Percentiles rank a stretch among this genome's conserved stretches.
Conservation (phyloP, 1,140 invertebrate species). For the Pectinophora gossypiella region DNA sequence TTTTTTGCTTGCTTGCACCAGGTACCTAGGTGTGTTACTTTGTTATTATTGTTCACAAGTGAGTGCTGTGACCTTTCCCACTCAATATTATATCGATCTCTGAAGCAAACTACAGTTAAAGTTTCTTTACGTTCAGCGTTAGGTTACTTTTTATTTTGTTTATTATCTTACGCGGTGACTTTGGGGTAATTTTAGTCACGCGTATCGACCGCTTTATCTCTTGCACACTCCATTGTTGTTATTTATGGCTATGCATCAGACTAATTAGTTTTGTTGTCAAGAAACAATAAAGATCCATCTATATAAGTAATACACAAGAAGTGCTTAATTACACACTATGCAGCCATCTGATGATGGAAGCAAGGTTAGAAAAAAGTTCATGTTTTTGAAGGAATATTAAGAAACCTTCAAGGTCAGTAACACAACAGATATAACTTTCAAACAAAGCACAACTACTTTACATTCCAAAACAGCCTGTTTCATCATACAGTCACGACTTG, state of each 20-base stretch:
- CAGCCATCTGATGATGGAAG: neutral
- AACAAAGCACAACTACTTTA: slow-evolving; percentile 2
- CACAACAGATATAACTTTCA: neutral
- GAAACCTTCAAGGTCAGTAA: neutral
- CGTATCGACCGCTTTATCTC: no score
- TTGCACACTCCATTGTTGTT: no score
- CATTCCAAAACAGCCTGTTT: slow-evolving; percentile 20
- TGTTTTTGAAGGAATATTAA: neutral
- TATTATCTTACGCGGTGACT: no score
- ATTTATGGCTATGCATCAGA: neutral
- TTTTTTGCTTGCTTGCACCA: no score
- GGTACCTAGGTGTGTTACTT: no score
- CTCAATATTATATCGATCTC: neutral
- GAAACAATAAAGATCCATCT: neutral
- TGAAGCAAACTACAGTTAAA: no score
- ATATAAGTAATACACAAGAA: neutral
- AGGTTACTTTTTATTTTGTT: no score
- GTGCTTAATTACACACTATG: neutral
- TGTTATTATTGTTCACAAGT: neutral
- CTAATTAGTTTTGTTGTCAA: neutral
- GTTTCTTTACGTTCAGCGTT: no score
- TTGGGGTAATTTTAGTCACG: no score
- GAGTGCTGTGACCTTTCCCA: neutral
- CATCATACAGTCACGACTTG: slow-evolving; percentile 5
- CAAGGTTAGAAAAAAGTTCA: neutral